These are phyloP conservation scores for Lagodon rhomboides DNA, from an alignment of 2,797 vertebrate species.

Conservation along the genomic window DNA sequence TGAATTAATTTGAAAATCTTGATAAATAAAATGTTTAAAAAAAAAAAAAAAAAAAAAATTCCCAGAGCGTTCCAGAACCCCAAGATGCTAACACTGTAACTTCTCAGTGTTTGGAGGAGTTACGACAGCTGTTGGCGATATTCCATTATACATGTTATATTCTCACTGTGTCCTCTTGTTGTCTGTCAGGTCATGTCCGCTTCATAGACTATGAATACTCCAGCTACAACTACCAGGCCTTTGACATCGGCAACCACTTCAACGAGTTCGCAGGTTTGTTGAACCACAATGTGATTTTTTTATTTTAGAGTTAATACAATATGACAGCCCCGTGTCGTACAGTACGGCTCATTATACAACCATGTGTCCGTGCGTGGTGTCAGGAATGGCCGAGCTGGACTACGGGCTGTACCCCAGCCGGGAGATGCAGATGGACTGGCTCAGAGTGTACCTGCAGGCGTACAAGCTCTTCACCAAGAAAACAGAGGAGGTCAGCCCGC, in stretches of 20 bases:
- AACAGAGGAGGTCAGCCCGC: constrained; percentile 81
- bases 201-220: constrained; percentile 99
- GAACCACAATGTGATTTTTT: background rate
- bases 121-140: too few relatives aligned
- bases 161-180: background rate
- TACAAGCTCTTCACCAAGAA: constrained; percentile 87
- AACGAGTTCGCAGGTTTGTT: constrained; percentile 96
- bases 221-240: constrained; percentile 98
- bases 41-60: too few relatives aligned
- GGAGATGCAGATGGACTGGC: constrained; percentile 94
- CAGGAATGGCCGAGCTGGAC: constrained; percentile 94
- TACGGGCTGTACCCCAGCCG: constrained; percentile 89
- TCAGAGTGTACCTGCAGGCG: constrained; percentile 91
- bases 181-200: constrained; percentile 87
- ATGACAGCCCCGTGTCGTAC: too few relatives aligned
- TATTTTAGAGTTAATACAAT: background rate
- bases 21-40: too few relatives aligned
- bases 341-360: background rate
- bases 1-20: too few relatives aligned
- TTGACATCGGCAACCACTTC: constrained; percentile 98
- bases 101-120: too few relatives aligned
- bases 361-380: constrained; percentile 12
- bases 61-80: background rate
- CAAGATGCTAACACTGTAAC: too few relatives aligned
- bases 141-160: background rate